Base-by-base conservation (phyloP, 2,888 invertebrate species). In the Gari tellinella region DNA sequence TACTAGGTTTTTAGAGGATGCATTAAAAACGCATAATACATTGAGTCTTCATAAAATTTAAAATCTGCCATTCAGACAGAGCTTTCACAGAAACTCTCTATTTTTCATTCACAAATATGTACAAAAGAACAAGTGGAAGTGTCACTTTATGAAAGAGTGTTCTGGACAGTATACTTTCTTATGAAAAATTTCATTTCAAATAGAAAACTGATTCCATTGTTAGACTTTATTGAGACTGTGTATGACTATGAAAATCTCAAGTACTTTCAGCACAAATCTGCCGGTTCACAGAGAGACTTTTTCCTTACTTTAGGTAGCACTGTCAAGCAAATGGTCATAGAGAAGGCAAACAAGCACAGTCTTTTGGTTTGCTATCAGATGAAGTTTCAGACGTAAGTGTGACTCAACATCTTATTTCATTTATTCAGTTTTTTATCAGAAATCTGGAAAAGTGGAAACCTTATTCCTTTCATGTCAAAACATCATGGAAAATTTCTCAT, bases 151-250 rank as follows among this genome's bases (percentile, higher is more conserved):
- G 57, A 69, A 41, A 41, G 37, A 4, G 63, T 52, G 0, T 63
- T 69, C 51, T 25, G 26, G 1, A 48, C 69, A n/a, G 69, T 52
- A 19, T 69, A 63, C 43, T 69, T 69, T 52, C 40, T 63, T 5
- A 69, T 69, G 69, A 69, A 72, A 60, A 19, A 58, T 2, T 72
- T 61, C 40, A 61, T 72, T 12, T 23, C 61, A 26, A 64, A 60
- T 46, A 52, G 55, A 31, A 45, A 64, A 41, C 26, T 60, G 15
- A 10, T 49, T 14, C 49, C 66, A 41, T 19, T 72, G 43, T 46
- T 72, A 10, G 17, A 25, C 31, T 41, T 61, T 3, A 56, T 72
- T n/a, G 49, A 72, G 58, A 56, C 45, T 15, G 60, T 48, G 1
- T 69, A 15, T 62, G 63, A 65, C 21, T 40, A 37, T 48, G 37